A percentile compares a stretch with the other conserved stretches of the same genome.
phyloP scores from a whole-genome alignment of 2,888 invertebrate species.

The Lasioglossum pauxillum region DNA sequence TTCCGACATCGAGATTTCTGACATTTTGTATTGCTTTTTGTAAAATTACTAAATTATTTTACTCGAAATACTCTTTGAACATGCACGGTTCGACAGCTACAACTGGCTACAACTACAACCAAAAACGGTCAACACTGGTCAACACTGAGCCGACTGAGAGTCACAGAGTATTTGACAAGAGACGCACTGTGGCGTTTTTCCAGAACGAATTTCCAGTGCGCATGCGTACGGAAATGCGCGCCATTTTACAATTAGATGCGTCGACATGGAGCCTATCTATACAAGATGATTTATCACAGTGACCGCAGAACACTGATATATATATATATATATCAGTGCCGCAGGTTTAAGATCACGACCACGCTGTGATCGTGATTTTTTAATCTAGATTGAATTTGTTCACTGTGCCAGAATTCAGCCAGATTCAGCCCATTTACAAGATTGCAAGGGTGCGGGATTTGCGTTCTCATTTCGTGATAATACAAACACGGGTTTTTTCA shows the following conservation, averaged over 20 bases:
- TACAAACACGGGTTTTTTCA: no score
- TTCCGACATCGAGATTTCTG: constrained; percentile 87
- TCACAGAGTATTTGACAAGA: background rate
- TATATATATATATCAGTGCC: no score
- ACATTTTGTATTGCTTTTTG: constrained; percentile 83
- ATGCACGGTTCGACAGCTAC: background rate
- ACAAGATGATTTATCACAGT: no score
- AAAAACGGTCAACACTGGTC: background rate
- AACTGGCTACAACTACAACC: background rate
- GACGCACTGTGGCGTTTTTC: background rate
- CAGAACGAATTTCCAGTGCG: background rate
- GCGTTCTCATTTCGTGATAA: no score
- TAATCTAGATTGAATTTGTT: no score
- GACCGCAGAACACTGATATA: no score
- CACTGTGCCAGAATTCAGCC: no score
- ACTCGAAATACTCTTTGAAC: background rate
- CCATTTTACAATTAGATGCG: background rate
- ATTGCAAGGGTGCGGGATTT: no score
- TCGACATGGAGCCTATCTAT: no score
- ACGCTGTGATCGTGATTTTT: no score
- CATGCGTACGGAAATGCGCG: background rate
- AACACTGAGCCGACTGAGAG: background rate
- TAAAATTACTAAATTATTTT: background rate
- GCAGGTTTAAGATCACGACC: no score
- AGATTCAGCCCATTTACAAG: no score